Evolutionary conservation across 2,888 invertebrate species (phyloP).

Genomic region (Parnassius mnemosyne): DNA sequence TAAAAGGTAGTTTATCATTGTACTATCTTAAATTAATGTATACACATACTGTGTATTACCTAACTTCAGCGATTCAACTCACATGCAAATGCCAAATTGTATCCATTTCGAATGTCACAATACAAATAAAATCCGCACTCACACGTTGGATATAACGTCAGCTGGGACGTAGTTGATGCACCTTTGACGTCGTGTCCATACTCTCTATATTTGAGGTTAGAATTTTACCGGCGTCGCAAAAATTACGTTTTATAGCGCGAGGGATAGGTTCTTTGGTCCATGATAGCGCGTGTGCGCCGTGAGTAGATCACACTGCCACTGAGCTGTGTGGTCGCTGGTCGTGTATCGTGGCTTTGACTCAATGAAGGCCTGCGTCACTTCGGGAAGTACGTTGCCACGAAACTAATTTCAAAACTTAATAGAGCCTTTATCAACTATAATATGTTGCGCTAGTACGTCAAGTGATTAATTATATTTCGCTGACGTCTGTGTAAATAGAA

Average conservation of each 20-base stretch:
- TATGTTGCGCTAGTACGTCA: constrained; percentile 53
- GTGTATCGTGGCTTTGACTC: constrained; percentile 65
- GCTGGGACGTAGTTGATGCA: constrained; percentile 49
- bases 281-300: constrained; percentile 70
- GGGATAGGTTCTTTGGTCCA: constrained; percentile 48
- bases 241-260: constrained; percentile 24
- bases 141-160: constrained; percentile 59
- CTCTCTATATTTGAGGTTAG: constrained; percentile 48
- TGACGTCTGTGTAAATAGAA: constrained; percentile 51
- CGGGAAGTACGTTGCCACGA: constrained; percentile 71
- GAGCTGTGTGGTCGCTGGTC: constrained; percentile 62
- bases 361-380: constrained; percentile 72
- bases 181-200: constrained; percentile 55
- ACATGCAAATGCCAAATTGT: constrained; percentile 55
- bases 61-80: constrained; percentile 50
- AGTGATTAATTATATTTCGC: constrained; percentile 51
- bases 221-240: constrained; percentile 45
- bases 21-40: too few relatives aligned
- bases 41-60: constrained; percentile 25
- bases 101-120: constrained; percentile 50
- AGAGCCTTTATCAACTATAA: constrained; percentile 53
- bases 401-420: constrained; percentile 60
- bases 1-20: too few relatives aligned
- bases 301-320: constrained; percentile 76
- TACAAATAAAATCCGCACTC: constrained; percentile 67